Base-by-base conservation (phyloP, 2,888 invertebrate genomes). In the Pandemis corylana region DNA sequence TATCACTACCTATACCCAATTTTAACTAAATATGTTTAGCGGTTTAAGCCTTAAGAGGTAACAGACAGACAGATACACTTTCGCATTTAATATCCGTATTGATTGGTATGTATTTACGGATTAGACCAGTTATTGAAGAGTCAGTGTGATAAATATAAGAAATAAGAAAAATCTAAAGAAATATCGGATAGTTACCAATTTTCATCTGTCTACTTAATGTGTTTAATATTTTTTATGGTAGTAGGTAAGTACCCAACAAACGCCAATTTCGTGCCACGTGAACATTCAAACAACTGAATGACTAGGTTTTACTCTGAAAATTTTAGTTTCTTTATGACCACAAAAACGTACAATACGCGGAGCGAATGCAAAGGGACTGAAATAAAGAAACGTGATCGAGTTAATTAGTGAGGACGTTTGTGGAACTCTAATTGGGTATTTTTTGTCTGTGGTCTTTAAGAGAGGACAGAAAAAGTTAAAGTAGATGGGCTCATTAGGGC, bases 331-430 rank as follows among this genome's bases (percentile, higher is more conserved):
- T 62, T 65, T 65, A 44, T 46, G 53, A 62, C 63, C 49, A 61
- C 66, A 20, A 44, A 53, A 66, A 61, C 71, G 67, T 56, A 63
- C 75, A 77, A 78, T 81, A 83, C 78, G 79, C 80, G 79, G 77
- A 81, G 81, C 78, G 85, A 88, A 87, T 85, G 80, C 81, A 88
- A 87, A 86, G 80, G 83, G 85, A 82, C 78, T 82, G 79, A 83
- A 87, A 88, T 88, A 90, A 92, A 89, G 86, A 84, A 86, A 87
- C 87, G 87, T 83, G 89, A 90, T 90, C 88, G 86, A 92, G 89
- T 90, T 91, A 92, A 93, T 93, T 92, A 92, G 89, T 86, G 81
- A 87, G 89, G 84, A 88, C 90, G 87, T 90, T 89, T 88, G 86
- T 89, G 85, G 87, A 86, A 87, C 89, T 88, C 90, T 92, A 92